phyloP scores from a whole-genome alignment of 2,113 vertebrate genomes.

The Xenopus borealis region DNA sequence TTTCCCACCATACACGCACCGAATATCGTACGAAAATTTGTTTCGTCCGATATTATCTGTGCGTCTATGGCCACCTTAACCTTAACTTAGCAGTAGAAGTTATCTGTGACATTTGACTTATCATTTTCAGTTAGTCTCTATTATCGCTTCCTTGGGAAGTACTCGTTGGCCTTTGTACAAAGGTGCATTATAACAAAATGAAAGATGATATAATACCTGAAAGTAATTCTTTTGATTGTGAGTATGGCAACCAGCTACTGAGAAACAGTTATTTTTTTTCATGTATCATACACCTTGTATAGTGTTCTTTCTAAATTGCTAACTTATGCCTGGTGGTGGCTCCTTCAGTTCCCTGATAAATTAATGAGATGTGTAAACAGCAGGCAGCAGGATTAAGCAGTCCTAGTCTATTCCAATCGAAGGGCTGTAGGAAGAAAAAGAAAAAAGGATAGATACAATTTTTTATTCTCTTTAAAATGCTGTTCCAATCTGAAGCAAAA shows the following conservation, averaged over 20 bases:
- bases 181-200: conserved; percentile 55
- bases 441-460: conserved; percentile 58
- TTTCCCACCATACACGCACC: no score
- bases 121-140: no score
- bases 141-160: neutral
- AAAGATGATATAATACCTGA: conserved; percentile 35
- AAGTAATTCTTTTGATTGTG: conserved; percentile 53
- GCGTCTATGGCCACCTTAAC: no score
- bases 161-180: conserved; percentile 45
- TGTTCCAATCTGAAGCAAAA: conserved; percentile 64
- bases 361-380: conserved; percentile 67
- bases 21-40: no score
- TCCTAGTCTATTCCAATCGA: conserved; percentile 54
- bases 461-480: conserved; percentile 59
- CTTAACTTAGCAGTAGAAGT: no score
- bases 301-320: conserved; percentile 61
- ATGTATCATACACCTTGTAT: conserved; percentile 50
- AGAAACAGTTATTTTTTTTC: conserved; percentile 27
- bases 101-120: no score
- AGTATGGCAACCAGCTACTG: conserved; percentile 51
- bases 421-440: conserved; percentile 18
- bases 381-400: conserved; percentile 55
- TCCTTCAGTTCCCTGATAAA: conserved; percentile 67
- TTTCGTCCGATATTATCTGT: no score
- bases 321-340: conserved; percentile 60